A percentile compares a stretch with the other conserved stretches of the same genome.
These are phyloP conservation scores for Myotis myotis DNA, from an alignment of 2,797 vertebrate species.

Conservation along the genomic window DNA sequence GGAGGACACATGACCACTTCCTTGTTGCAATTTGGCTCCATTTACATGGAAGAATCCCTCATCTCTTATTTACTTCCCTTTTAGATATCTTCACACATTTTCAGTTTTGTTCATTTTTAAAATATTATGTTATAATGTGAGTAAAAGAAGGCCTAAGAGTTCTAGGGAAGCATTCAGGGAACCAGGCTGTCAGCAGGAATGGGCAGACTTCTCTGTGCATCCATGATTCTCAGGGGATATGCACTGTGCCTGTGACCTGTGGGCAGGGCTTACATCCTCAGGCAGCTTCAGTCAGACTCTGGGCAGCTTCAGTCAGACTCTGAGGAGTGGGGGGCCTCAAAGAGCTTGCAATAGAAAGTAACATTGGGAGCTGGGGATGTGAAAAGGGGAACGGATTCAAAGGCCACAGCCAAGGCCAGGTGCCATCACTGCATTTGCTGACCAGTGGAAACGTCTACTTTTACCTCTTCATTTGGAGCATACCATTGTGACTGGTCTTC, in stretches of 20 bases:
- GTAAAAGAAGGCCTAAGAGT: not conserved
- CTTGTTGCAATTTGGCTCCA: not conserved
- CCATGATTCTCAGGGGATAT: fast-evolving
- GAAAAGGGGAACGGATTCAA: not conserved
- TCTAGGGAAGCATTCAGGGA: not conserved
- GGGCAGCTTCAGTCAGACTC: too few species aligned
- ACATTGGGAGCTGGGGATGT: not conserved
- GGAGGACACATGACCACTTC: slow-evolving; percentile 11
- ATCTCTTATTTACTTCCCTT: not conserved
- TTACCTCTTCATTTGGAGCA: not conserved
- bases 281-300: too few species aligned
- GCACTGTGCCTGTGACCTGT: fast-evolving
- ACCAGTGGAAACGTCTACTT: too few species aligned
- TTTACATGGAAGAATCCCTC: not conserved
- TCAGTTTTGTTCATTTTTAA: not conserved
- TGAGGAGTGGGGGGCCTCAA: too few species aligned
- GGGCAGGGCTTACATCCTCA: fast-evolving
- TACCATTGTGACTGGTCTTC: not conserved
- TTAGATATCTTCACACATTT: not conserved
- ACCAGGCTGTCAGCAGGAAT: fast-evolving
- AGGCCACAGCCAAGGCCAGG: not conserved
- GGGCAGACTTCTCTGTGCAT: not conserved
- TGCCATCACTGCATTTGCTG: not conserved
- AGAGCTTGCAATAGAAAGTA: not conserved
- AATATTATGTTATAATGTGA: not conserved